A percentile compares a stretch with the other conserved stretches of the same genome.
phyloP scores from a whole-genome alignment of 2,888 invertebrate species.

The Coleophora flavipennella region DNA sequence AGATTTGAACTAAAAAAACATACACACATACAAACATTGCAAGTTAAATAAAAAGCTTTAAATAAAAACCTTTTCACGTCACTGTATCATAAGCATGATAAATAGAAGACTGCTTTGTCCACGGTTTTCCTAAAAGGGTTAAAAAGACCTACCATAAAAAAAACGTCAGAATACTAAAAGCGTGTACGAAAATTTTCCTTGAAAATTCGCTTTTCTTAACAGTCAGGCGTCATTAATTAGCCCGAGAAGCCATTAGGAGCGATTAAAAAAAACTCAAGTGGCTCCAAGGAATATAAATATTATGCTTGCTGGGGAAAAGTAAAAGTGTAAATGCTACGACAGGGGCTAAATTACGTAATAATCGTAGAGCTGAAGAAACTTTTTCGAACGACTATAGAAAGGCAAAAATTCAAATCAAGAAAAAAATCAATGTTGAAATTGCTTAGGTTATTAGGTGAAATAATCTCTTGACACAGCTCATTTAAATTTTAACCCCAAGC shows the following conservation, averaged over 20 bases:
- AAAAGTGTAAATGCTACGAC: slow-evolving; percentile 18
- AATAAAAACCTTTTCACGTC: too few species aligned
- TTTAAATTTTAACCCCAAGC: too few species aligned
- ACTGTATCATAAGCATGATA: too few species aligned
- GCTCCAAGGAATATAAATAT: slow-evolving; percentile 46
- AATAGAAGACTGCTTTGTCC: neutral
- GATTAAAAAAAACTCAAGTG: slow-evolving; percentile 51
- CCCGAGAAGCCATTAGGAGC: slow-evolving; percentile 52
- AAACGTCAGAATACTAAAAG: slow-evolving; percentile 16
- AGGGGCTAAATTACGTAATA: slow-evolving; percentile 4
- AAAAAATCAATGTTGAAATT: too few species aligned
- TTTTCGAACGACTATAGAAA: too few species aligned
- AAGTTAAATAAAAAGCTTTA: too few species aligned
- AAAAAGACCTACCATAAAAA: neutral
- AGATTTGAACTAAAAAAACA: too few species aligned
- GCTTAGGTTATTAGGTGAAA: too few species aligned
- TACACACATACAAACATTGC: too few species aligned
- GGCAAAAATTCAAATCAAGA: too few species aligned
- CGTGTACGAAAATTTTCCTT: slow-evolving; percentile 29
- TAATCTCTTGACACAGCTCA: too few species aligned
- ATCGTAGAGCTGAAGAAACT: too few species aligned
- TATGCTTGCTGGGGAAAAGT: slow-evolving; percentile 19
- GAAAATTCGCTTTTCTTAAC: slow-evolving; percentile 43
- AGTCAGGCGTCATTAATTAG: slow-evolving; percentile 58
- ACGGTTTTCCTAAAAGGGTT: neutral